Evolutionary conservation across 2,888 invertebrate species (phyloP), one percentile per base, ranked within the genome.

Genomic region (Hemaris fuciformis): DNA sequence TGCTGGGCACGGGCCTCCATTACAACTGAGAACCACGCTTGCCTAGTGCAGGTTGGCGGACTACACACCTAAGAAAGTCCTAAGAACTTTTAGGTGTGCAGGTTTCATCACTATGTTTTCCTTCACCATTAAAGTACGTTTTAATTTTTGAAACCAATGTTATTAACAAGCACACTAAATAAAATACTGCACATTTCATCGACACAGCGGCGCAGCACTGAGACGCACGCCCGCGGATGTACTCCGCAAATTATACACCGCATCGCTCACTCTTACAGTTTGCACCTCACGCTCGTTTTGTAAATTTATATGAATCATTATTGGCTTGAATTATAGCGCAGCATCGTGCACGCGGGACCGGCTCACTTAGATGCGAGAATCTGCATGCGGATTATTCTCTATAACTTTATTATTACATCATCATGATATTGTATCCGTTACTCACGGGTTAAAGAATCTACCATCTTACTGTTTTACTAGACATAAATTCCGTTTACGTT

Each of bases 231-330:
- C 83, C 66, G 84, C 77, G 84, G 87, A 74, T 76, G 72, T 78
- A 79, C 75, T 80, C 77, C 65, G 78, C 79, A 86, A 86, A 87
- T 86, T 86, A 86, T 76, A 85, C 71, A 80, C 75, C 70, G 73
- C 82, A 80, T 83, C 81, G 79, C 80, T 81, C 83, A 79, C 76
- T 81, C 85, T 80, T 80, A 77, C 80, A 86, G 83, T 87, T 87
- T 87, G 81, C 87, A 87, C 87, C 87, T 86, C 82, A 81, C 77
- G 76, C 82, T 85, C 85, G 84, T 87, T 85, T 84, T 77, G 81
- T 77, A 85, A 85, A 86, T 86, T 87, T 86, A 85, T 87, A 86
- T 84, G 85, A 85, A 84, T 83, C 85, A 86, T 87, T 87, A 87
- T 87, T 83, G 84, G 80, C 61, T 70, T 81, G 85, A 86, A 86